Evolutionary conservation across 35 echinoderm and acorn worm species (phyloP).

Genomic region (Holothuria glaberrima): DNA sequence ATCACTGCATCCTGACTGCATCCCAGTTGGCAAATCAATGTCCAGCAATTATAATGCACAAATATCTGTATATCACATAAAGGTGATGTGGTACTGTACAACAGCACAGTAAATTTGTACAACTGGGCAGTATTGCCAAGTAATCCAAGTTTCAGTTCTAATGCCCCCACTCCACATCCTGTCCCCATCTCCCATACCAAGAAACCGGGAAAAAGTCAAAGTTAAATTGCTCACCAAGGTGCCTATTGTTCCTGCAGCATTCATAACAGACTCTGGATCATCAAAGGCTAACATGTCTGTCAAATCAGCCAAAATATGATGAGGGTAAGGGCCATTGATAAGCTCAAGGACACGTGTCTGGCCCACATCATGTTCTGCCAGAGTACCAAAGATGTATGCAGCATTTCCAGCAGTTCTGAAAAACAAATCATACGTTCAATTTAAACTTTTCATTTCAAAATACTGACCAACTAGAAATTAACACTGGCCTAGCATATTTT

Average conservation of each 20-base stretch:
- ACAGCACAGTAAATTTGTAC: no score
- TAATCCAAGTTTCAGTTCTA: background rate
- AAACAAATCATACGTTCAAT: background rate
- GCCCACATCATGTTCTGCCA: conserved; percentile 85
- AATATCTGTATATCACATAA: no score
- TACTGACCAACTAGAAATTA: no score
- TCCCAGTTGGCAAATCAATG: no score
- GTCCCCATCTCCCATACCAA: background rate
- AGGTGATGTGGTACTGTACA: no score
- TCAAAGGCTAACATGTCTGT: conserved; percentile 85
- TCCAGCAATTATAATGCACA: no score
- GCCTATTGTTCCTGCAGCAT: conserved; percentile 96
- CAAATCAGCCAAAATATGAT: conserved; percentile 80
- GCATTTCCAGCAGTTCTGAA: conserved; percentile 94
- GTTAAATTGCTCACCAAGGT: conserved; percentile 81
- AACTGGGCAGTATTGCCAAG: no score
- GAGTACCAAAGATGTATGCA: conserved; percentile 95
- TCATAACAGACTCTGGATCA: conserved; percentile 98
- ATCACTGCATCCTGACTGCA: no score
- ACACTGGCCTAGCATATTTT: no score
- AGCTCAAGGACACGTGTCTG: conserved; percentile 78
- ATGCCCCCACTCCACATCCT: no score
- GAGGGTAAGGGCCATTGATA: conserved; percentile 75
- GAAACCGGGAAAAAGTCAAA: background rate
- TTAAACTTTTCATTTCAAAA: no score